Conservation (phyloP, 2,888 invertebrate species). For the Epistrophella euchroma region DNA sequence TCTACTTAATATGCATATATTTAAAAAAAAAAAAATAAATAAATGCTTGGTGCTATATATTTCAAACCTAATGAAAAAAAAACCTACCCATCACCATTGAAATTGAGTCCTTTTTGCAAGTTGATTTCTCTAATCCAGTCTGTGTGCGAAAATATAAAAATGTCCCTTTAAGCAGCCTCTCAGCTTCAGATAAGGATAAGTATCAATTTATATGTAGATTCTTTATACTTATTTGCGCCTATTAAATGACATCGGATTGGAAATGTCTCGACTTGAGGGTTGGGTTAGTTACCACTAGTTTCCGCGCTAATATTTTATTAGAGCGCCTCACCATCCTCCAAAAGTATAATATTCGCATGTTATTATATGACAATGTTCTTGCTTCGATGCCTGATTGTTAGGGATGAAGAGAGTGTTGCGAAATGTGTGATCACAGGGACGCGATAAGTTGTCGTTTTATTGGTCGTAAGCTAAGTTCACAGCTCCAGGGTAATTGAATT, state of each 20-base stretch:
- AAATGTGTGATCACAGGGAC: conserved; percentile 63
- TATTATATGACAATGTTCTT: conserved; percentile 29
- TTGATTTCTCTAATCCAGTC: conserved; percentile 67
- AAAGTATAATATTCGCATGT: conserved; percentile 48
- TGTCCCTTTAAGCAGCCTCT: conserved; percentile 61
- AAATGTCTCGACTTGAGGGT: conserved; percentile 35
- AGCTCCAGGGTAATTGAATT: conserved; percentile 77
- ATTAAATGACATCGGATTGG: conserved; percentile 67
- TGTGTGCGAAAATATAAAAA: conserved; percentile 49
- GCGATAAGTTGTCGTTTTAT: conserved; percentile 69
- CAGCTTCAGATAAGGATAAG: conserved; percentile 61
- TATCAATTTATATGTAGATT: conserved; percentile 75
- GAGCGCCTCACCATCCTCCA: conserved; percentile 41
- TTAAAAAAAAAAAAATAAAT: background rate
- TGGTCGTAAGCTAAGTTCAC: conserved; percentile 75
- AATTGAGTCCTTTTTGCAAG: conserved; percentile 45
- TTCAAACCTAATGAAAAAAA: conserved; percentile 9
- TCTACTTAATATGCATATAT: conserved; percentile 43
- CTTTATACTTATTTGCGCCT: conserved; percentile 68
- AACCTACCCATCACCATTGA: conserved; percentile 24
- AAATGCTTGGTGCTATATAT: conserved; percentile 39
- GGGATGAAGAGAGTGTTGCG: conserved; percentile 7
- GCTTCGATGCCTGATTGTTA: background rate
- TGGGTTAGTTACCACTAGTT: conserved; percentile 72
- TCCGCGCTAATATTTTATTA: conserved; percentile 61